A percentile compares a stretch with the other conserved stretches of the same genome.
Conservation (phyloP, 2,113 vertebrate species). For the Chionodraco myersi region DNA sequence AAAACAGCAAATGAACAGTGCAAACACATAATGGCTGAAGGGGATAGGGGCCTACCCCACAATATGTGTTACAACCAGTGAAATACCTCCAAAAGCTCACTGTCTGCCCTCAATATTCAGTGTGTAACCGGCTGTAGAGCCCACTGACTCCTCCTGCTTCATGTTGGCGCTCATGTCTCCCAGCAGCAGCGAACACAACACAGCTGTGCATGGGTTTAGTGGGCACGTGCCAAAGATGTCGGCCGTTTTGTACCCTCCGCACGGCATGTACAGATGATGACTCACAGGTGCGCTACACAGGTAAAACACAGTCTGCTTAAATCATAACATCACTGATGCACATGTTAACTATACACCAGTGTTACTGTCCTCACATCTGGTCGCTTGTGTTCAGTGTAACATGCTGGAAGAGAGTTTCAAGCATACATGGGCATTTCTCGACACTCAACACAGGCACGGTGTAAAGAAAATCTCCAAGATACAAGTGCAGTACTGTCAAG, state of each 20-base stretch:
- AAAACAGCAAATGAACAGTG: conserved; percentile 14
- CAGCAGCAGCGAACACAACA: not conserved
- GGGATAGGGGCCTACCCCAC: not conserved
- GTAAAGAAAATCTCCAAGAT: too few species aligned
- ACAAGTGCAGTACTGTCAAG: too few species aligned
- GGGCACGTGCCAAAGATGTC: not conserved
- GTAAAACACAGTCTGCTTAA: not conserved
- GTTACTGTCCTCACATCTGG: not conserved
- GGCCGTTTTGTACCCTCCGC: not conserved
- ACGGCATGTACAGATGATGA: not conserved
- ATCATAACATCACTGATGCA: not conserved
- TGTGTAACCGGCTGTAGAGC: not conserved
- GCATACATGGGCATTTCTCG: too few species aligned
- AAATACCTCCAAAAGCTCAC: not conserved
- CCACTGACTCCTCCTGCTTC: not conserved
- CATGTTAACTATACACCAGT: not conserved
- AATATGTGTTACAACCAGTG: not conserved
- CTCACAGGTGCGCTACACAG: not conserved
- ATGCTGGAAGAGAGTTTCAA: not conserved
- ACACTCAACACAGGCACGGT: too few species aligned
- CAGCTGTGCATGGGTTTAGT: not conserved
- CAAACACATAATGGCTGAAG: not conserved
- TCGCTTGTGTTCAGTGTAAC: not conserved
- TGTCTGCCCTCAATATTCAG: not conserved
- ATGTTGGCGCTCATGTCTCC: not conserved